phyloP scores from a whole-genome alignment of 2,888 invertebrate genomes.

The Chymomyza fuscimana region DNA sequence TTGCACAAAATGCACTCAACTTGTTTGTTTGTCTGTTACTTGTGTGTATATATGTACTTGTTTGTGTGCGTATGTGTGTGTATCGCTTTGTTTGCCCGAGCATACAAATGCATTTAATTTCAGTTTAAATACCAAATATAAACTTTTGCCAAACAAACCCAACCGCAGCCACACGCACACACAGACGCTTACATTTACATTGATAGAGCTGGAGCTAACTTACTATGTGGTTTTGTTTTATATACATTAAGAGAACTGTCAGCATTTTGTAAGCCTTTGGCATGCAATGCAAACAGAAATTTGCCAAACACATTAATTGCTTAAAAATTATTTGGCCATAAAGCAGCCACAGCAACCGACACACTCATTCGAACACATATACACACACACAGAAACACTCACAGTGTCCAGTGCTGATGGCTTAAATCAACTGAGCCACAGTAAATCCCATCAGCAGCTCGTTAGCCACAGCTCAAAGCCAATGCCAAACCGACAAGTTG shows the following conservation, averaged over 20 bases:
- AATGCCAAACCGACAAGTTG: constrained; percentile 27
- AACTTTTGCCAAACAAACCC: constrained; percentile 65
- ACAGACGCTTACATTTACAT: not conserved
- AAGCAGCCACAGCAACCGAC: constrained; percentile 25
- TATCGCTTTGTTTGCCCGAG: constrained; percentile 56
- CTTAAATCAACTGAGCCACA: constrained; percentile 61
- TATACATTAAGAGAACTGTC: constrained; percentile 60
- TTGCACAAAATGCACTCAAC: constrained; percentile 2
- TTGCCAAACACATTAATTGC: constrained; percentile 66
- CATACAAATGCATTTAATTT: constrained; percentile 77
- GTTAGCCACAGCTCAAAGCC: constrained; percentile 57
- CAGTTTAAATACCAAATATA: constrained; percentile 76
- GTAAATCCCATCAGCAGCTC: constrained; percentile 68
- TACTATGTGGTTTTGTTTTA: constrained; percentile 48
- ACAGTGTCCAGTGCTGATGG: constrained; percentile 24
- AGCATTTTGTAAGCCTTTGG: constrained; percentile 58
- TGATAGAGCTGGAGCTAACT: constrained; percentile 8
- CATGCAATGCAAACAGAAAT: constrained; percentile 58
- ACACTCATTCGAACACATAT: constrained; percentile 12
- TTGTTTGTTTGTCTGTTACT: not conserved
- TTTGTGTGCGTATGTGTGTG: constrained; percentile 19
- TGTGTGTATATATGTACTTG: constrained; percentile 8
- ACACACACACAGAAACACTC: constrained; percentile 3
- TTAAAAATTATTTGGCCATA: constrained; percentile 51
- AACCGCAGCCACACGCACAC: constrained; percentile 48